Conservation (phyloP, 1,140 invertebrate genomes). For the Diprion similis region DNA sequence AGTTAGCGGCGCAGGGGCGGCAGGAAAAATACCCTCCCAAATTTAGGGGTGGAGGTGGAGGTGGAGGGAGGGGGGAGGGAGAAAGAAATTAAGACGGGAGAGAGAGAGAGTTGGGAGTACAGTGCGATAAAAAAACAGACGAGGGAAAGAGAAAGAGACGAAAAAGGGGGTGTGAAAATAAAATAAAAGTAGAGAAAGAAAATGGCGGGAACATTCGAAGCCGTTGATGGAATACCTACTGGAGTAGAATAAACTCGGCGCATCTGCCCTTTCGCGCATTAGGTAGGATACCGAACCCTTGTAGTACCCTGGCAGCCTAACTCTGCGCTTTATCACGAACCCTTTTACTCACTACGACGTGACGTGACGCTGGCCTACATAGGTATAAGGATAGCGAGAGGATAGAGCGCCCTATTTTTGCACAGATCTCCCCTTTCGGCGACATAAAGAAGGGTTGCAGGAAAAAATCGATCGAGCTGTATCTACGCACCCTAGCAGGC, state of each 20-base stretch:
- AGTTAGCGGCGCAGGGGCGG: too few species aligned
- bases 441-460: background rate
- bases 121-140: background rate
- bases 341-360: background rate
- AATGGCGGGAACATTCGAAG: background rate
- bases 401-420: constrained; percentile 7
- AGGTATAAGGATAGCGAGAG: too few species aligned
- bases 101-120: constrained; percentile 25
- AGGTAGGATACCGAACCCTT: background rate
- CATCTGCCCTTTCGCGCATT: background rate
- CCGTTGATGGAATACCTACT: background rate
- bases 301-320: too few species aligned
- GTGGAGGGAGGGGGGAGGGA: background rate
- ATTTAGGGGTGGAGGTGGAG: constrained; percentile 13
- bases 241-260: background rate
- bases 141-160: background rate
- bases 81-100: too few species aligned
- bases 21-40: too few species aligned
- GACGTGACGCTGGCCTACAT: background rate
- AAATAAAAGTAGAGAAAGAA: background rate
- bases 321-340: too few species aligned
- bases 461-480: constrained; percentile 5
- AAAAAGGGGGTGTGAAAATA: background rate
- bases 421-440: background rate
- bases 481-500: constrained; percentile 2